phyloP scores from a whole-genome alignment of 1,140 invertebrate species.

The Pseudomyrmex flavicornis region DNA sequence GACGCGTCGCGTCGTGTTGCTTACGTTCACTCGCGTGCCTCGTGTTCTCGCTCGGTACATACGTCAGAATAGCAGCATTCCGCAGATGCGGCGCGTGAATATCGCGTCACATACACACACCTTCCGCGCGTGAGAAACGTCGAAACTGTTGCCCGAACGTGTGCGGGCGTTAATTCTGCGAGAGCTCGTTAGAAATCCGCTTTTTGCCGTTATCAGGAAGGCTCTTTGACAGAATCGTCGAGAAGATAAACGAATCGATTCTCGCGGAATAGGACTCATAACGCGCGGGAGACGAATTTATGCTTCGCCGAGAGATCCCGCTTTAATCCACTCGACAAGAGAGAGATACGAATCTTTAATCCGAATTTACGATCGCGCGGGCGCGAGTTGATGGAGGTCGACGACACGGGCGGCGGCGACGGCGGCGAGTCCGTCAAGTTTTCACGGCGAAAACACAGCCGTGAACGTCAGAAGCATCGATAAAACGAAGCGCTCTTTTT shows the following conservation, averaged over 20 bases:
- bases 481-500: neutral
- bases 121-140: neutral
- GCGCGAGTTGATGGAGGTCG: slow-evolving; percentile 14
- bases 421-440: neutral
- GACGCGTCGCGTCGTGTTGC: slow-evolving; percentile 27
- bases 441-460: neutral
- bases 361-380: slow-evolving; percentile 26
- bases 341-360: slow-evolving; percentile 59
- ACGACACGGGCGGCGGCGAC: neutral
- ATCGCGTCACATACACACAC: slow-evolving; percentile 7
- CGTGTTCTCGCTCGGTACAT: slow-evolving; percentile 18
- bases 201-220: neutral
- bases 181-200: slow-evolving; percentile 28
- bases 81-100: slow-evolving; percentile 23
- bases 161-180: neutral
- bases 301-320: neutral
- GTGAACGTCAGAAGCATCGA: neutral
- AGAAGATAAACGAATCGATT: slow-evolving; percentile 25
- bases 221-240: neutral
- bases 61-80: slow-evolving; percentile 42
- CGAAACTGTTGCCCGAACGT: slow-evolving; percentile 1
- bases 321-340: slow-evolving; percentile 33
- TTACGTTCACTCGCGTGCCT: slow-evolving; percentile 34
- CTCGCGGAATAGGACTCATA: slow-evolving; percentile 2
- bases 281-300: slow-evolving; percentile 1